Conservation (phyloP, 2,113 vertebrate genomes). For the Shinisaurus crocodilurus region DNA sequence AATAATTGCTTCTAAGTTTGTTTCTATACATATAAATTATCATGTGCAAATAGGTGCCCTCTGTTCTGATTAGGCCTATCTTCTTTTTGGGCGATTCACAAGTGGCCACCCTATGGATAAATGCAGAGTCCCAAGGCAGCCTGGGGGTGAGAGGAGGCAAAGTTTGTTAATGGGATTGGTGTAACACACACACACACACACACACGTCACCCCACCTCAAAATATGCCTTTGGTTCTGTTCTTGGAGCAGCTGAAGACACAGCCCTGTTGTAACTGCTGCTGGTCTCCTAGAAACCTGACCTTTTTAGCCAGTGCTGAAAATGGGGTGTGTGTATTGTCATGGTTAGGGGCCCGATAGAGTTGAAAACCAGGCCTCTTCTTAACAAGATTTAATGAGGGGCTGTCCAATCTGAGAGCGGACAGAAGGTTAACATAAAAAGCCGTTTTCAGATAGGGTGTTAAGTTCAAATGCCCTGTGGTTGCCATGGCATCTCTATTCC, state of each 20-base stretch:
- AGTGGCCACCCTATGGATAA: too few relatives aligned
- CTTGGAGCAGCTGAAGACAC: background rate
- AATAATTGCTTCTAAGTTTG: too few relatives aligned
- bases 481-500: constrained; percentile 68
- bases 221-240: background rate
- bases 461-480: background rate
- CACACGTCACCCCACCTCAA: background rate
- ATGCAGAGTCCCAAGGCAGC: constrained; percentile 19
- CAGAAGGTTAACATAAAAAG: constrained; percentile 32
- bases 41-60: too few relatives aligned
- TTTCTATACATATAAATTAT: too few relatives aligned
- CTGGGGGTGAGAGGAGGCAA: constrained; percentile 58
- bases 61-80: too few relatives aligned
- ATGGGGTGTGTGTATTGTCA: background rate
- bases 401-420: accelerated
- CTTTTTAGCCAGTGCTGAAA: background rate
- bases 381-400: background rate
- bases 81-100: background rate
- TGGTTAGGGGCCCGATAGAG: background rate
- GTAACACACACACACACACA: too few relatives aligned
- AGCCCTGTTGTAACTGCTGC: background rate
- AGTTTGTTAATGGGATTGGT: constrained; percentile 80
- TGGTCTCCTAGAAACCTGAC: background rate
- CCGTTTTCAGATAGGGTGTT: background rate
- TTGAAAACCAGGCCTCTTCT: background rate